A percentile compares a stretch with the other conserved stretches of the same genome.
Evolutionary conservation across 1,140 invertebrate species (phyloP).

Genomic region (Rhopalosiphum maidis): DNA sequence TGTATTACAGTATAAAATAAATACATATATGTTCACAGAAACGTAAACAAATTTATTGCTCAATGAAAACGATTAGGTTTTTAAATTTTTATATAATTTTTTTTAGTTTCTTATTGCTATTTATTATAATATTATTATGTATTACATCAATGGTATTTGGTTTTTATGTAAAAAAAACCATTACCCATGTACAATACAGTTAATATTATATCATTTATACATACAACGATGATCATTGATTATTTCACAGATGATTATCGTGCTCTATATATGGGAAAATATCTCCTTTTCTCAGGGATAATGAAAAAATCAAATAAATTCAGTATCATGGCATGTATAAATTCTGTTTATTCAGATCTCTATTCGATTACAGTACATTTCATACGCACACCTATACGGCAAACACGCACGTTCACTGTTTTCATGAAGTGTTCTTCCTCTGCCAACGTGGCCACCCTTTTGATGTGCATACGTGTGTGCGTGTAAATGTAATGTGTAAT

Average conservation of each 20-base stretch:
- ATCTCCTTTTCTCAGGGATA: background rate
- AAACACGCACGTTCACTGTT: background rate
- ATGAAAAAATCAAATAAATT: slow-evolving; percentile 33
- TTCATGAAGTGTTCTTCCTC: slow-evolving; percentile 36
- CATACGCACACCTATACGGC: background rate
- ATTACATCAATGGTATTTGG: background rate
- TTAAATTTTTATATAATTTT: background rate
- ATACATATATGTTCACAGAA: background rate
- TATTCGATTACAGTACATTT: slow-evolving; percentile 31
- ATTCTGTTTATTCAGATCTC: slow-evolving; percentile 46
- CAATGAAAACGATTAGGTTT: background rate
- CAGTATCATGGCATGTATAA: background rate
- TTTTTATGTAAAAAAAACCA: background rate
- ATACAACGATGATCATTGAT: background rate
- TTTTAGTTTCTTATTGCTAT: background rate
- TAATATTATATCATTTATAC: background rate
- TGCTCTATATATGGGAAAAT: background rate
- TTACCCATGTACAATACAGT: background rate
- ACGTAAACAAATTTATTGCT: slow-evolving; percentile 19
- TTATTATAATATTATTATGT: background rate
- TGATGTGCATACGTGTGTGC: background rate
- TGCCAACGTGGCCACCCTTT: slow-evolving; percentile 7
- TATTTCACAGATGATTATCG: background rate
- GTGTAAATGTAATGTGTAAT: background rate
- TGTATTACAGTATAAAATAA: background rate